Evolutionary conservation across 30 jellyfish, hydroid and myxozoan species (phyloP), one percentile per base, ranked within the genome.

Genomic region (Pseudorhiza aurosa): DNA sequence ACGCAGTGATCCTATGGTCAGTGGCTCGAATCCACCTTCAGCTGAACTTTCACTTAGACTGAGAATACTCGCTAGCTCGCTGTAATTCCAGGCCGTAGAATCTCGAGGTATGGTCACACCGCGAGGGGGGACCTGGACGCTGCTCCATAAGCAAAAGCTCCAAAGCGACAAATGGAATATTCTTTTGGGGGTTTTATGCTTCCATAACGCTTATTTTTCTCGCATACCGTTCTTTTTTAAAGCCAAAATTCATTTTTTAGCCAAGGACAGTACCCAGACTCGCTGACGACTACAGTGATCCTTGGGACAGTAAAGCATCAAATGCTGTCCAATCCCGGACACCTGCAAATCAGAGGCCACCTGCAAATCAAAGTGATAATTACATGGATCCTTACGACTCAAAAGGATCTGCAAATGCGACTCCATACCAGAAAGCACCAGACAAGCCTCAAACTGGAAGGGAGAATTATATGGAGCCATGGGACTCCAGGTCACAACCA

Each of bases 401-500:
- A 59, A 75, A 46, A 57, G 67, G 43, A 4, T 9, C 65, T 18
- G 58, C 58, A 26, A 32, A 31, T 40, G 65, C 84, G 47, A 35
- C 45, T 18, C 73, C 51, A 33, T 9, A 14, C 22, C 83, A 69
- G 69, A 69, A 28, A 32, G n/a, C 53, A 4, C 55, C 21, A 42
- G 18, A 12, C 68, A 36, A 39, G 49, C 50, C 81, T 27, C 49
- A 59, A 0, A 8, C 57, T 9, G 72, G 72, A 1, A 55, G 84
- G 22, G 96, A 84, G 24, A 90, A 91, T 53, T 91, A 91, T 58
- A 87, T 73, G 24, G 98, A 91, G 59, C 98, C 98, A 32, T 91
- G 96, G 96, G 98, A 91, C 87, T n/a, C 90, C n/a, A 82, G 76
- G 35, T 37, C 90, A 10, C 55, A 64, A 73, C 87, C 96, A n/a